A percentile compares a stretch with the other conserved stretches of the same genome.
Conservation (phyloP, 2,888 invertebrate species). For the Suillia variegata region DNA sequence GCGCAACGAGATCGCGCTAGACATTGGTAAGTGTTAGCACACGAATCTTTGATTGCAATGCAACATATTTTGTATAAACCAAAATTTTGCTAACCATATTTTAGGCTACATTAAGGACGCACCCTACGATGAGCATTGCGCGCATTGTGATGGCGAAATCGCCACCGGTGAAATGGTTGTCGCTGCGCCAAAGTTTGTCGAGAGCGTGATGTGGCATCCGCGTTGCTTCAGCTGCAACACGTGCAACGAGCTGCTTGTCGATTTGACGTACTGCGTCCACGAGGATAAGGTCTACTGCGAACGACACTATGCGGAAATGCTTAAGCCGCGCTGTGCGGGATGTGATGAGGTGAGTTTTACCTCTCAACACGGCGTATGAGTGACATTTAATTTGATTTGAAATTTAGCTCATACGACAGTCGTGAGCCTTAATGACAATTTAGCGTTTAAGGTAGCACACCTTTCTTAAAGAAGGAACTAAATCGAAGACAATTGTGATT, state of each 20-base stretch:
- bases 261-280: slow-evolving; percentile 93
- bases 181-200: slow-evolving; percentile 81
- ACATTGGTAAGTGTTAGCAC: slow-evolving; percentile 72
- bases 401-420: slow-evolving; percentile 2
- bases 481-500: no score
- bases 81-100: not conserved
- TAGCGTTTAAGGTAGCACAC: no score
- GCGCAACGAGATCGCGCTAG: slow-evolving; percentile 93
- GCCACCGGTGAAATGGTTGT: slow-evolving; percentile 82
- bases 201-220: slow-evolving; percentile 84
- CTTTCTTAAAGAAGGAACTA: no score
- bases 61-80: no score
- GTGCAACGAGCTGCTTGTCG: slow-evolving; percentile 92
- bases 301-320: slow-evolving; percentile 93
- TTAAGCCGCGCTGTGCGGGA: slow-evolving; percentile 93
- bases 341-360: slow-evolving; percentile 91
- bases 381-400: not conserved
- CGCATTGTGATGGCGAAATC: slow-evolving; percentile 80
- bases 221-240: slow-evolving; percentile 88
- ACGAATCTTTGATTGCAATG: not conserved
- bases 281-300: slow-evolving; percentile 90
- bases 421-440: no score
- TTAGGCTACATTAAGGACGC: slow-evolving; percentile 69
- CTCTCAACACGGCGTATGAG: not conserved
- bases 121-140: slow-evolving; percentile 72